A percentile compares a stretch with the other conserved stretches of the same genome.
These are phyloP conservation scores for Netelia melanura DNA, from an alignment of 2,888 invertebrate genomes.

Conservation along the genomic window DNA sequence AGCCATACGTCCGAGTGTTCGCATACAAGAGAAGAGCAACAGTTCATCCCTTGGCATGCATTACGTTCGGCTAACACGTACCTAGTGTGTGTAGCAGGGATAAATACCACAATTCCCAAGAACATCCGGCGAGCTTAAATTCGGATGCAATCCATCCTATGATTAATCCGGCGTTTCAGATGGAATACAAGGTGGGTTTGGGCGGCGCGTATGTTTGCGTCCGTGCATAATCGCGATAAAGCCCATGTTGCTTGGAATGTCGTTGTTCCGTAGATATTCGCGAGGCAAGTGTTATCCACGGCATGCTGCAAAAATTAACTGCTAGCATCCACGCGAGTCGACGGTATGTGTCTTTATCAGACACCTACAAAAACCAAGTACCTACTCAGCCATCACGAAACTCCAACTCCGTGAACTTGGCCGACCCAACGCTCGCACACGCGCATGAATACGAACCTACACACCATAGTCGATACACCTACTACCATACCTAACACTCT, in stretches of 20 bases:
- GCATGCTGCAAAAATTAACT: conserved; percentile 17
- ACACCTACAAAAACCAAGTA: conserved; percentile 5
- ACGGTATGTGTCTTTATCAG: not conserved
- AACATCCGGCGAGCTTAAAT: conserved; percentile 33
- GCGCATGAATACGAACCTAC: not conserved
- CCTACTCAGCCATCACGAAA: conserved; percentile 1
- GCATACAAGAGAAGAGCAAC: not conserved
- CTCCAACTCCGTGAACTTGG: not conserved
- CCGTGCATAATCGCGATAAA: conserved; percentile 5
- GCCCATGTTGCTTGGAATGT: conserved; percentile 12
- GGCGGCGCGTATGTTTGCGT: conserved; percentile 10
- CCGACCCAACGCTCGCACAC: too few relatives aligned
- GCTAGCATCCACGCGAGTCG: not conserved
- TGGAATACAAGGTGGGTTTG: conserved; percentile 35
- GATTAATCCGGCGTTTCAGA: conserved; percentile 48
- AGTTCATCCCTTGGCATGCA: conserved; percentile 21
- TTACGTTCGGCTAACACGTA: conserved; percentile 28
- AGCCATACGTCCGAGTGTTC: not conserved
- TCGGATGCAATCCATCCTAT: conserved; percentile 51
- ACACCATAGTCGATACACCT: not conserved
- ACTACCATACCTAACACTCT: too few relatives aligned
- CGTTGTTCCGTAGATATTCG: conserved; percentile 33
- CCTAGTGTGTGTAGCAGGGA: conserved; percentile 3
- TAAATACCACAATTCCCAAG: conserved; percentile 17
- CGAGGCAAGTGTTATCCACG: conserved; percentile 3